Conservation (phyloP, 2,797 vertebrate genomes). For the Artibeus lituratus region DNA sequence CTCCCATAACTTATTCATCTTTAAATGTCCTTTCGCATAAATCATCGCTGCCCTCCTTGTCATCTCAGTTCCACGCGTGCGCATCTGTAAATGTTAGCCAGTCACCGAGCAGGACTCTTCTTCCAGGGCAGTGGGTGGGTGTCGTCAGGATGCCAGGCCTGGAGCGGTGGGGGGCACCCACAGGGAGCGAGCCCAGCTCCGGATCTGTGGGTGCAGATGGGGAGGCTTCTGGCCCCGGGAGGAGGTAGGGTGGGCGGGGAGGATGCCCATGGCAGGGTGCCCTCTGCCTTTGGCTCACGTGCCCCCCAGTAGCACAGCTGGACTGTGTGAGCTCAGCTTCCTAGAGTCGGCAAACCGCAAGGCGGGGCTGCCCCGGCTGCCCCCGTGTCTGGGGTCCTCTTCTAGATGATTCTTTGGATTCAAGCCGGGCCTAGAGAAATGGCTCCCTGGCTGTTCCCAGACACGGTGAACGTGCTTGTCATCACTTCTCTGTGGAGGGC, state of each 20-base stretch:
- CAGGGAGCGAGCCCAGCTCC: neutral
- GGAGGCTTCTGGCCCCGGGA: neutral
- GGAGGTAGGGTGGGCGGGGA: neutral
- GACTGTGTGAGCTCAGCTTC: neutral
- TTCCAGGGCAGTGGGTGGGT: neutral
- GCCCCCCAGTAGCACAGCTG: neutral
- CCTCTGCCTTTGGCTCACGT: neutral
- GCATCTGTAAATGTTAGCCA: neutral
- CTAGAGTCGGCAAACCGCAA: neutral
- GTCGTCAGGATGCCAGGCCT: neutral
- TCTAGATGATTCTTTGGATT: slow-evolving; percentile 40
- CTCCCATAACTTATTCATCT: neutral
- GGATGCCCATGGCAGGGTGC: neutral
- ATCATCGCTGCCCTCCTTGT: neutral
- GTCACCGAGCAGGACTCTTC: neutral
- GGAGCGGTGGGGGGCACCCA: fast-evolving
- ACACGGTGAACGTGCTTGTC: neutral
- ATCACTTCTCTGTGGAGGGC: neutral
- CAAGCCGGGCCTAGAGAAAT: slow-evolving; percentile 44
- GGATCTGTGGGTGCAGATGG: neutral
- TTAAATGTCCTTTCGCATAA: neutral
- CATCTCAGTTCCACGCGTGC: neutral
- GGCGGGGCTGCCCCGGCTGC: slow-evolving; percentile 9
- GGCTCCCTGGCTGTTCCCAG: slow-evolving; percentile 32
- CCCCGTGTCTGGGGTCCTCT: slow-evolving; percentile 26